Base-by-base conservation (phyloP, 1,140 invertebrate species). In the Drosophila eugracilis region DNA sequence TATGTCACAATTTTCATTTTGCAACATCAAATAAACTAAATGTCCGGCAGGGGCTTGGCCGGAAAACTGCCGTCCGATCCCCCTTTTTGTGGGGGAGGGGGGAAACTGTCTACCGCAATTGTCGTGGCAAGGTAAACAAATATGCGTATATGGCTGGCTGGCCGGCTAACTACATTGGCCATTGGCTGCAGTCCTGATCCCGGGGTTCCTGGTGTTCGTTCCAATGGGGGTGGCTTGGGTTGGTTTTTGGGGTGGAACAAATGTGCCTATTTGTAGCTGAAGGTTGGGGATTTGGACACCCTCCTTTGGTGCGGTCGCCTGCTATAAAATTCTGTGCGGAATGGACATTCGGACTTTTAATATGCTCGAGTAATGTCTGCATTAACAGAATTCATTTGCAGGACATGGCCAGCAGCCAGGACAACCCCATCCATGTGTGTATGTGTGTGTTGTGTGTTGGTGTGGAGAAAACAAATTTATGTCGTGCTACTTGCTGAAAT, bases 271-370 rank as follows among this genome's bases (percentile, higher is more conserved):
- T 85, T 85, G 81, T 70, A 58, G 67, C 30, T 41, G 9, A 41
- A 19, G 15, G 26, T 19, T 19, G 36, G 60, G 45, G 50, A 53
- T 53, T 30, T 41, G 55, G 55, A 39, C 48, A 58, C 50, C 45
- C 48, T 17, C 48, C 57, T 63, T 45, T 32, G 45, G 58, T 83
- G 62, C 72, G 62, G 73, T 75, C 49, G 78, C 62, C 78, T 75
- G 84, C 84, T 88, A 90, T 90, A 90, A 90, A 90, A 90, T 86
- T 90, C 83, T 81, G 71, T 76, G 76, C 83, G 76, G 63, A 90
- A 90, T 90, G 88, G 86, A 85, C 88, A 89, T 90, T 88, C 79
- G 78, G 88, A 89, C 88, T 90, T 90, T 90, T 90, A 90, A 90
- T 90, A 90, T 89, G 89, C 80, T 90, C 78, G 83, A 88, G 77